A percentile compares a stretch with the other conserved stretches of the same genome.
Evolutionary conservation across 2,888 invertebrate species (phyloP).

Genomic region (Cancer borealis): DNA sequence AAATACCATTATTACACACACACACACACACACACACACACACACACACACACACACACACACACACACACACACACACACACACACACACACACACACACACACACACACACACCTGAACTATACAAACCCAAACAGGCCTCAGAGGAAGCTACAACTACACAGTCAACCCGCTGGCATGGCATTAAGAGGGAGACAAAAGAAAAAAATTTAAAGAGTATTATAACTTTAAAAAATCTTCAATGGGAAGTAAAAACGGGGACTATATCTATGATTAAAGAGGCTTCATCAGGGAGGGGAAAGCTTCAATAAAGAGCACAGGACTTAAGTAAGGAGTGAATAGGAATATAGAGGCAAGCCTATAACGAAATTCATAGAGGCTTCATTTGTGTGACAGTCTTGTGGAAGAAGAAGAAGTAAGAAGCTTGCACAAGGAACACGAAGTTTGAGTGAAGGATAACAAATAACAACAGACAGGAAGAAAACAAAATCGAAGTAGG

Average conservation of each 20-base stretch:
- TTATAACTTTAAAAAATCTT: neutral
- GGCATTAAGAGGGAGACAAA: no score
- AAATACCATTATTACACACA: no score
- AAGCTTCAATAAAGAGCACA: neutral
- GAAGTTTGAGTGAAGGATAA: neutral
- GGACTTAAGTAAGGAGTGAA: neutral
- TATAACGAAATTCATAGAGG: no score
- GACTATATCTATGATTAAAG: constrained; percentile 9
- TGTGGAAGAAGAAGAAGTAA: neutral
- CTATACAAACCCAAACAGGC: no score
- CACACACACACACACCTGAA: no score
- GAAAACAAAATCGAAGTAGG: neutral
- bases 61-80: no score
- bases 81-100: no score
- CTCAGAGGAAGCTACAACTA: no score
- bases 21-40: no score
- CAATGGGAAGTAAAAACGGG: neutral
- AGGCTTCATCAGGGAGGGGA: neutral
- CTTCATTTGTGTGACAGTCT: no score
- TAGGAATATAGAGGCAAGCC: neutral
- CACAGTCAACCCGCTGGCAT: no score
- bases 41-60: no score
- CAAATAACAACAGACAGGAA: neutral
- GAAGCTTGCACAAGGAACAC: neutral
- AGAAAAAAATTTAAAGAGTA: neutral